Conservation (phyloP, 2,797 vertebrate species). For the Dallia pectoralis region DNA sequence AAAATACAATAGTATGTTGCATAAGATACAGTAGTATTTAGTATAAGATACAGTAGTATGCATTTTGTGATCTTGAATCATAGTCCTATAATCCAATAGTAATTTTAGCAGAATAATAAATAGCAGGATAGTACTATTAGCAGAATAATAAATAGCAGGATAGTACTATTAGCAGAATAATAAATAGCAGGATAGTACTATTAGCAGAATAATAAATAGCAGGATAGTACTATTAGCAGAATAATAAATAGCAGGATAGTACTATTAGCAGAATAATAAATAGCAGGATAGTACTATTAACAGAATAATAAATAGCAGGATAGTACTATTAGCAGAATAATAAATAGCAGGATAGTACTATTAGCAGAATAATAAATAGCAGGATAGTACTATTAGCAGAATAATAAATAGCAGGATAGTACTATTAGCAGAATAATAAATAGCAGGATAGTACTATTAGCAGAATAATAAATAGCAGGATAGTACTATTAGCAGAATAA, state of each 20-base stretch:
- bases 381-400: neutral
- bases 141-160: no score
- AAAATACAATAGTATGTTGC: no score
- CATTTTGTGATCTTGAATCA: neutral
- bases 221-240: neutral
- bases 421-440: no score
- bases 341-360: neutral
- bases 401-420: neutral
- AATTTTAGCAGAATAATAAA: no score
- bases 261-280: no score
- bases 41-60: no score
- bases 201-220: no score
- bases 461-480: no score
- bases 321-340: neutral
- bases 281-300: neutral
- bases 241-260: neutral
- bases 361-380: no score
- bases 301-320: no score
- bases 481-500: neutral
- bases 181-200: neutral
- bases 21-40: no score
- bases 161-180: neutral
- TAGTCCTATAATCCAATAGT: neutral
- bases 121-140: neutral
- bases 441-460: neutral